Base-by-base conservation (phyloP, 1,140 invertebrate genomes). In the Venturia canescens region DNA sequence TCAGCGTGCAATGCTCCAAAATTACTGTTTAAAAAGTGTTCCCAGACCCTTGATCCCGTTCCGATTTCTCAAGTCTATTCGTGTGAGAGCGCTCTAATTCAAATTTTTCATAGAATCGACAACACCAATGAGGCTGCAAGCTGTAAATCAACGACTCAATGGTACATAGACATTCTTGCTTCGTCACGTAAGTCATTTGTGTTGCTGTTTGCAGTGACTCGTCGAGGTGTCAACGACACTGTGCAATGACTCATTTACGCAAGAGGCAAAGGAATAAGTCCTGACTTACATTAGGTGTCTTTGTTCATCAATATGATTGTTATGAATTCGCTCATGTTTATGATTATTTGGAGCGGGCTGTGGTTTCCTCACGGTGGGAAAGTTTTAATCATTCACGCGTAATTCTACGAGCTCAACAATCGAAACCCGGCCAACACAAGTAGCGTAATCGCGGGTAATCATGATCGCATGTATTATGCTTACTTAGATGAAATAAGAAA, bases 321-420 rank as follows among this genome's bases (percentile, higher is more conserved):
- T 53, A 53, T 53, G 18, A n/a, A n/a, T 53, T 53, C n/a, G 1
- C 5, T 44, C 11, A 44, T 44, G 1, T 7, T 63, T 26, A 9
- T 63, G 26, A 63, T 63, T 27, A 63, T 63, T 27, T 63, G 11
- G 60, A 26, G 69, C 27, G 71, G 1, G 13, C 71, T n/a, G n/a
- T n/a, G 3, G n/a, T 72, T 48, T 48, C 21, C 34, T 53, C 70
- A n/a, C 11, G 27, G 71, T 74, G 71, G 27, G 71, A 74, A 74
- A 57, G 23, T 74, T 74, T 74, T 74, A 50, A 74, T 74, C 44
- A 74, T 74, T 74, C 71, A 53, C 44, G 34, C 69, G 71, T 74
- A 57, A 57, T 74, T 74, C 71, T 23, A 26, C n/a, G 9, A 57
- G 71, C 71, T 74, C 71, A 74, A 74, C 71, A 74, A 74, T 74